A percentile compares a stretch with the other conserved stretches of the same genome.
These are phyloP conservation scores for Neoscelio sp. DNA, from an alignment of 2,888 invertebrate species.

Conservation along the genomic window DNA sequence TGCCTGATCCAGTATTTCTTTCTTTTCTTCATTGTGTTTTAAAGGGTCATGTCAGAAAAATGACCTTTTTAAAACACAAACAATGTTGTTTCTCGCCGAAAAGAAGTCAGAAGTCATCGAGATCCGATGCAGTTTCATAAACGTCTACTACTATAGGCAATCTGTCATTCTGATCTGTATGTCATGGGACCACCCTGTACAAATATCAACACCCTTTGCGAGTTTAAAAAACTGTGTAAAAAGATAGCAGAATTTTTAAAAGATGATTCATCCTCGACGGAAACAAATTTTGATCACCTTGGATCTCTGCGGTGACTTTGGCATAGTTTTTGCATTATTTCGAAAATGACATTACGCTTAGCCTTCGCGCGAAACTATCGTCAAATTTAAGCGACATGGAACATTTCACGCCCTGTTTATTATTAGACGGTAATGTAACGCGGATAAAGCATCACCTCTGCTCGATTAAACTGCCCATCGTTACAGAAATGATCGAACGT, in stretches of 20 bases:
- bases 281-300: neutral
- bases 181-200: no score
- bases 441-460: conserved; percentile 22
- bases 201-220: no score
- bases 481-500: conserved; percentile 35
- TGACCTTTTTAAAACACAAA: no score
- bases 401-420: conserved; percentile 31
- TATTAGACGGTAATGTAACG: conserved; percentile 38
- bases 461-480: conserved; percentile 33
- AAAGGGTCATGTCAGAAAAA: no score
- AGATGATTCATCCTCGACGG: no score
- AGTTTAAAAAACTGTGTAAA: no score
- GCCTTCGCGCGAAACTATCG: conserved; percentile 27
- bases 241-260: no score
- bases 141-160: no score
- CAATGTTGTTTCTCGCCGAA: no score
- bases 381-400: conserved; percentile 24
- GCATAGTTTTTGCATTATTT: conserved; percentile 42
- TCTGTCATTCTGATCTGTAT: no score
- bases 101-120: no score
- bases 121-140: no score
- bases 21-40: conserved; percentile 1
- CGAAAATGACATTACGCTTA: conserved; percentile 16
- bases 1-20: conserved; percentile 1
- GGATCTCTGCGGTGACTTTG: conserved; percentile 34